A percentile compares a stretch with the other conserved stretches of the same genome.
phyloP scores from a whole-genome alignment of 2,797 vertebrate species.

The Etheostoma nigrum region DNA sequence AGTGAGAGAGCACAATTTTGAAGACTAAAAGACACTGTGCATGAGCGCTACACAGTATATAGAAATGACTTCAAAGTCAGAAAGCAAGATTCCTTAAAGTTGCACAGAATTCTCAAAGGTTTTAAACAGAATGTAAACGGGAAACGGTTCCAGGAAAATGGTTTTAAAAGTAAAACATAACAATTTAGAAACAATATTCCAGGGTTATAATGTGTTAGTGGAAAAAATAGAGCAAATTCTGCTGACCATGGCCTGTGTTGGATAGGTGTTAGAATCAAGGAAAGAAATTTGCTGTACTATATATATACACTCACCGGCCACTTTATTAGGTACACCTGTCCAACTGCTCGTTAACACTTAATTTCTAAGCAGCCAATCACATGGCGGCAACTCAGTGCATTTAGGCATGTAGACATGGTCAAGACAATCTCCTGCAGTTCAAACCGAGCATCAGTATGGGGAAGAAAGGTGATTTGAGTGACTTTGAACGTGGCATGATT shows the following conservation, averaged over 20 bases:
- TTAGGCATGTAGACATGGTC: no score
- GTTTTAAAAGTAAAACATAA: background rate
- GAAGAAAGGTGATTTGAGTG: no score
- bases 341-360: no score
- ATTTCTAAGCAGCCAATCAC: no score
- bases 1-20: background rate
- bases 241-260: no score
- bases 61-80: conserved; percentile 10
- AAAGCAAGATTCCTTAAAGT: conserved; percentile 5
- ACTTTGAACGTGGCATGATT: no score
- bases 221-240: background rate
- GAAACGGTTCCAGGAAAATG: background rate
- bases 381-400: no score
- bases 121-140: background rate
- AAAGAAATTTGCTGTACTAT: background rate
- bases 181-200: background rate
- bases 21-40: background rate
- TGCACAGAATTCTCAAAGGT: background rate
- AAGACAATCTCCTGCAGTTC: no score
- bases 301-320: no score
- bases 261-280: background rate
- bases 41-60: background rate
- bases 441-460: no score
- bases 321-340: no score
- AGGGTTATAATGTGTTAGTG: background rate